These are phyloP conservation scores for Busseola fusca DNA, from an alignment of 2,888 invertebrate species.

Conservation along the genomic window DNA sequence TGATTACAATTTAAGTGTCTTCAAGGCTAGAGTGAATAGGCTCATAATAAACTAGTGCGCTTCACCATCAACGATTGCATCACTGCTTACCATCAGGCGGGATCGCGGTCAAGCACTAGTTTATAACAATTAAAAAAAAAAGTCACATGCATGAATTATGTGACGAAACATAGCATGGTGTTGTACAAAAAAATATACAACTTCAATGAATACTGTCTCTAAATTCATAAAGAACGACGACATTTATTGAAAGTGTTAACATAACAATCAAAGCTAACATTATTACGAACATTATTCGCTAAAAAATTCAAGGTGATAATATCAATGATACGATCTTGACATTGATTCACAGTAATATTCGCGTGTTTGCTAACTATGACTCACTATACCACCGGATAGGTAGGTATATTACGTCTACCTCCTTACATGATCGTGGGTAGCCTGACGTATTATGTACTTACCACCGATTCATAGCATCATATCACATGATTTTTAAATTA, in stretches of 20 bases:
- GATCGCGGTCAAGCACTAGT: too few relatives aligned
- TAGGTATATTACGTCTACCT: slow-evolving; percentile 63
- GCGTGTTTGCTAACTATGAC: slow-evolving; percentile 64
- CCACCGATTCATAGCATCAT: slow-evolving; percentile 30
- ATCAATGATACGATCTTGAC: slow-evolving; percentile 75
- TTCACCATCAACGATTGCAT: too few relatives aligned
- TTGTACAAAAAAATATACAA: background rate
- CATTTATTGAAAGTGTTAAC: slow-evolving; percentile 14
- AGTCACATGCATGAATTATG: background rate
- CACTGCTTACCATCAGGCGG: too few relatives aligned
- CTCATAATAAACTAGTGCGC: too few relatives aligned
- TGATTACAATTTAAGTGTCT: too few relatives aligned
- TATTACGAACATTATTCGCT: slow-evolving; percentile 28
- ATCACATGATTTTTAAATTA: slow-evolving; percentile 39
- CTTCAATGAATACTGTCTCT: background rate
- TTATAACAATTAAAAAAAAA: too few relatives aligned
- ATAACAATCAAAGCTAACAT: slow-evolving; percentile 16
- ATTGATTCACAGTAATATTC: slow-evolving; percentile 70
- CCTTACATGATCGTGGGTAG: slow-evolving; percentile 55
- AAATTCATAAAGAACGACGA: background rate
- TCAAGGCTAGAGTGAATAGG: too few relatives aligned
- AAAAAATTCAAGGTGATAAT: slow-evolving; percentile 62
- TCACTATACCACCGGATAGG: slow-evolving; percentile 72
- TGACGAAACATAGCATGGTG: background rate
- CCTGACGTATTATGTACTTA: slow-evolving; percentile 51